Conservation (phyloP, 1,140 invertebrate species). For the Pogonognathellus flavescens region DNA sequence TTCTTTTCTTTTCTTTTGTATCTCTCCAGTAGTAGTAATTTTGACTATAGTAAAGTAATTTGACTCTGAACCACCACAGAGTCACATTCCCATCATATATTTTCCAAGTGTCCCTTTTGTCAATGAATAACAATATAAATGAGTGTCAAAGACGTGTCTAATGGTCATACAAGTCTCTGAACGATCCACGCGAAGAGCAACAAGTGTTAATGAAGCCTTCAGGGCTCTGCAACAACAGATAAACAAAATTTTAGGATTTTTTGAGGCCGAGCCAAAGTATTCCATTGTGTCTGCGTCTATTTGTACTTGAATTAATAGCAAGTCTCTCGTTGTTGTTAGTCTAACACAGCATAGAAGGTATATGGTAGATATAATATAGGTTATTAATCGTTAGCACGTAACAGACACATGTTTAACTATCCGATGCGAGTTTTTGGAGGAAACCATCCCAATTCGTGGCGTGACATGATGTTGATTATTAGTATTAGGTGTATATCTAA, state of each 20-base stretch:
- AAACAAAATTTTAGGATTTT: background rate
- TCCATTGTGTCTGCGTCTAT: background rate
- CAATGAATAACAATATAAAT: background rate
- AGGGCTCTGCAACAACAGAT: background rate
- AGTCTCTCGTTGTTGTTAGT: background rate
- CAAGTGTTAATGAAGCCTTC: constrained; percentile 33
- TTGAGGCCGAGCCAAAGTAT: background rate
- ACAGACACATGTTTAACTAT: constrained; percentile 8
- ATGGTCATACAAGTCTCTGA: no score
- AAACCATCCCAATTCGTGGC: background rate
- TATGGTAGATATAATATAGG: no score
- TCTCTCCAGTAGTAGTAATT: no score
- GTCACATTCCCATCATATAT: background rate
- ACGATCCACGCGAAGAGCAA: background rate
- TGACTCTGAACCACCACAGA: background rate
- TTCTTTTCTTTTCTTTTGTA: no score
- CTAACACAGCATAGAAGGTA: no score
- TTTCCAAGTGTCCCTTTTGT: no score
- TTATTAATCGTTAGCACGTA: constrained; percentile 20
- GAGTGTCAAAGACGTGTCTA: background rate
- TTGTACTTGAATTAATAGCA: background rate
- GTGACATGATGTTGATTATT: constrained; percentile 4
- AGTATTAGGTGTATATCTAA: constrained; percentile 3
- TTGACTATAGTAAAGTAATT: no score
- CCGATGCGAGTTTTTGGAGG: background rate